Evolutionary conservation across 2,888 invertebrate genomes (phyloP).

Genomic region (Nudaria mundana): DNA sequence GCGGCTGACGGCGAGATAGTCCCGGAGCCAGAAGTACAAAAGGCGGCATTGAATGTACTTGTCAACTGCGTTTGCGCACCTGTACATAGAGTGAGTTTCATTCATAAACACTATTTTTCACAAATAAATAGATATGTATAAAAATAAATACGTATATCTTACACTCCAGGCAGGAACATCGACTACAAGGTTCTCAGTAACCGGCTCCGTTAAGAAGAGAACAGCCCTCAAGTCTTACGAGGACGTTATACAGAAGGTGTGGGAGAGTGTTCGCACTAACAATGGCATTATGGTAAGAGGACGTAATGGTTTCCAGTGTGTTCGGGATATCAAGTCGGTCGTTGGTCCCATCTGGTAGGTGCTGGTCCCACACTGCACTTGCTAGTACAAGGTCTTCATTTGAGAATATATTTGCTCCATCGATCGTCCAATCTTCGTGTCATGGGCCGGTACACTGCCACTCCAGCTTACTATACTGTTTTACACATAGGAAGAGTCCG

Average conservation of each 20-base stretch:
- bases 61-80: constrained; percentile 98
- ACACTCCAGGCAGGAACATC: constrained; percentile 62
- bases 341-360: too few species aligned
- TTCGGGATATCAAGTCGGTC: too few species aligned
- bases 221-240: constrained; percentile 86
- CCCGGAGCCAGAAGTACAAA: constrained; percentile 94
- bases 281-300: constrained; percentile 97
- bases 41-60: constrained; percentile 93
- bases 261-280: constrained; percentile 96
- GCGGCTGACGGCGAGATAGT: constrained; percentile 96
- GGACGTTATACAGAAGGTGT: constrained; percentile 94
- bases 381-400: too few species aligned
- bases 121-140: too few species aligned
- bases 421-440: too few species aligned
- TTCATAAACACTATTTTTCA: not conserved
- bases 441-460: too few species aligned
- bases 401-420: too few species aligned
- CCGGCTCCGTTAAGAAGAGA: constrained; percentile 82
- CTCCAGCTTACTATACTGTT: too few species aligned
- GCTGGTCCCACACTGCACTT: too few species aligned
- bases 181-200: constrained; percentile 67
- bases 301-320: too few species aligned
- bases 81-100: constrained; percentile 84
- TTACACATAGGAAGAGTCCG: too few species aligned
- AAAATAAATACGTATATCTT: too few species aligned